Evolutionary conservation across 2,797 vertebrate genomes (phyloP), one percentile per base, ranked within the genome.

Genomic region (Potorous gilbertii): DNA sequence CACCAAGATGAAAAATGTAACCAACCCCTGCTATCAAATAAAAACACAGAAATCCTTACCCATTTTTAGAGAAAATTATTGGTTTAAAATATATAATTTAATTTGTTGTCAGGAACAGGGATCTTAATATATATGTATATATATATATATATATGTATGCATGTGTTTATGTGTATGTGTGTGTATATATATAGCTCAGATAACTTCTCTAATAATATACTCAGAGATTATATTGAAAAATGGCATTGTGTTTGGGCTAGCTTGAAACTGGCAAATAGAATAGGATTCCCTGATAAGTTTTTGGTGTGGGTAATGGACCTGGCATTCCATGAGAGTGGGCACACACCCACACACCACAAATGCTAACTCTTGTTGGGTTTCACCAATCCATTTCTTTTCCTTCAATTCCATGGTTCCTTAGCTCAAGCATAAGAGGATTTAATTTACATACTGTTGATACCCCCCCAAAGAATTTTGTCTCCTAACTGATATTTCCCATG

Each of bases 381-480:
- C n/a, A 18, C 40, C 13, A 2, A 94, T 66, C 11, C 40, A 93
- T 95, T 28, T 90, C 93, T 92, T 59, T 0, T 93, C 29, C 54
- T 56, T 55, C 55, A 50, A 95, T 95, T 93, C 11, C 54, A 66
- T 96, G 90, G 89, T 55, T 97, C 87, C 59, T 50, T 50, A 94
- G 54, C 92, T 97, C 94, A 97, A 97, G 94, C 89, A 91, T 54
- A 94, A 94, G 96, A 92, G 92, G 54, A 91, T 96, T 91, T 21
- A 13, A 87, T 98, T 97, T 97, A 81, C 8, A 34, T 0, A 5
- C 12, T 95, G 90, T 92, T 34, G 95, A 95, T 94, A 62, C 54
- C 56, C 66, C 93, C 56, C 93, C 55, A 59, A 92, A 96, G 95
- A 96, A 50, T 97, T 90, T 93, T 97, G 94, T 95, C 93, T 96